phyloP scores from a whole-genome alignment of 2,888 invertebrate species.

The Macrophya alboannulata region DNA sequence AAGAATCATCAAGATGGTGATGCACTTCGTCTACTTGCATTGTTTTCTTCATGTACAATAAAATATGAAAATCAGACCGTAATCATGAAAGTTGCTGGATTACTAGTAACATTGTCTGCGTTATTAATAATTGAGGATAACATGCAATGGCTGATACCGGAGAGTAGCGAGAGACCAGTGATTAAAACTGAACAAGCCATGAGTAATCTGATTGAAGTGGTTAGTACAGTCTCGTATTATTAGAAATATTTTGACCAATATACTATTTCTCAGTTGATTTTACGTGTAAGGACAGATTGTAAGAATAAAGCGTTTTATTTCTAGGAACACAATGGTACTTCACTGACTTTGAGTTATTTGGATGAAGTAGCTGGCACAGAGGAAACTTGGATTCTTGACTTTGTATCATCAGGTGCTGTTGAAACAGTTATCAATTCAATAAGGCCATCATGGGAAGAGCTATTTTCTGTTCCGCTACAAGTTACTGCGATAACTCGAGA shows the following conservation, averaged over 20 bases:
- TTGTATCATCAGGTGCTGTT: conserved; percentile 80
- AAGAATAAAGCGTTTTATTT: conserved; percentile 51
- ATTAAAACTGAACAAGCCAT: conserved; percentile 80
- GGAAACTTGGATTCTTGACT: conserved; percentile 80
- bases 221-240: conserved; percentile 70
- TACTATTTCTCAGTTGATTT: not conserved
- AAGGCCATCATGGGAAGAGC: conserved; percentile 81
- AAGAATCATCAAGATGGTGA: conserved; percentile 75
- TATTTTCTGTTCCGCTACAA: conserved; percentile 82
- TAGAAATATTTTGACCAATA: conserved; percentile 21
- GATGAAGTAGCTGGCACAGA: conserved; percentile 81
- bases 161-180: conserved; percentile 71
- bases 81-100: conserved; percentile 69
- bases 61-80: conserved; percentile 71
- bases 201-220: conserved; percentile 82
- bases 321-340: conserved; percentile 72
- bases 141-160: conserved; percentile 80
- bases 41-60: conserved; percentile 79
- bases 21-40: conserved; percentile 76
- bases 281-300: not conserved
- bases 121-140: conserved; percentile 80
- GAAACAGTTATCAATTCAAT: conserved; percentile 81
- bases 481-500: conserved; percentile 67
- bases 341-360: conserved; percentile 80
- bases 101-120: conserved; percentile 76